Base-by-base conservation (phyloP, 2,797 vertebrate species). In the Cossypha niveicapilla region DNA sequence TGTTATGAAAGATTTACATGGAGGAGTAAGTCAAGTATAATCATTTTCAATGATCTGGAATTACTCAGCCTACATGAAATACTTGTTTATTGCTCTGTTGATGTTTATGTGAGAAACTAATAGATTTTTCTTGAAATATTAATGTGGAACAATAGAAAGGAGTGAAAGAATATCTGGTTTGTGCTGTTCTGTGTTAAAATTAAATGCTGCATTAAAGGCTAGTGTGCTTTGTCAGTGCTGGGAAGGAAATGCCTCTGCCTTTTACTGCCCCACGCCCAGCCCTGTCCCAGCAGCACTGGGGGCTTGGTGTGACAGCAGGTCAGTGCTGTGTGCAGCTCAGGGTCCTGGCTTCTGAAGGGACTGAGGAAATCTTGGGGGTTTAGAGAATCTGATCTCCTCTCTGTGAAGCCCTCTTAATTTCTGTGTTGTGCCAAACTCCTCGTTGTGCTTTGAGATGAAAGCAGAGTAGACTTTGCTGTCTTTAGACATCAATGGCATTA, bases 61-160 rank as follows among this genome's bases (percentile, higher is more conserved):
- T 94, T 92, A 75, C 27, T 72, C 32, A 73, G 74, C 24, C 41
- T 42, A 62, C 0, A 0, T 79, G 89, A 93, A 92, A 83, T 48
- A 80, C 72, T 79, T 92, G 47, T 65, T 92, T 93, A 95, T 73
- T 87, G 92, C 60, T 87, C 68, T 87, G 74, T 71, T 86, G 63
- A 76, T 79, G 57, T 79, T 84, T 85, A 66, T 57, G 72, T 80
- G 82, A 93, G 78, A 86, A 95, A 88, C 47, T 32, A 88, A 77
- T 87, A 72, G 78, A 66, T 91, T 80, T 90, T 90, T 51, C 42
- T 72, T 92, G 68, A 90, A 93, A 75, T 90, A 92, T 86, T 90
- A 54, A 90, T 54, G n/a, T 74, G 32, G 47, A 85, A 61, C 79
- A 84, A 92, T 56, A 87, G 54, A 74, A 45, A 54, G 8, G 14